Percentiles rank a stretch among this genome's conserved stretches.
phyloP scores from a whole-genome alignment of 2,113 vertebrate species.

The Psittacula cyanocephala region DNA sequence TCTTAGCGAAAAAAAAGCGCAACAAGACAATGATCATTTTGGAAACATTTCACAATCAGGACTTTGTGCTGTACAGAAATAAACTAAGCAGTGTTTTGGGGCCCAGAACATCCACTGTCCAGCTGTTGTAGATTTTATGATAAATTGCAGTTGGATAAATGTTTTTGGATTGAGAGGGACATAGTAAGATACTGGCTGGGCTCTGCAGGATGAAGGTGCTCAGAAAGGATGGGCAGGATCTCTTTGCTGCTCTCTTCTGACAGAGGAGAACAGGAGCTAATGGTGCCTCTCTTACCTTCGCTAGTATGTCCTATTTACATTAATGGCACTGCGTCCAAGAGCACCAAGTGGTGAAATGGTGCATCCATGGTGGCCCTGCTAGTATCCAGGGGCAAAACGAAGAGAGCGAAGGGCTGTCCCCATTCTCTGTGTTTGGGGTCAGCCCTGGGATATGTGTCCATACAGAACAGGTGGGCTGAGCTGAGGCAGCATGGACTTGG shows the following conservation, averaged over 20 bases:
- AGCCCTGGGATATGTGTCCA: fast-evolving
- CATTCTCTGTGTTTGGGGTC: not conserved
- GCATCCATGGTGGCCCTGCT: not conserved
- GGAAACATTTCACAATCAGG: conserved; percentile 20
- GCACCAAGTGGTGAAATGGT: not conserved
- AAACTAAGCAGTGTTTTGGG: not conserved
- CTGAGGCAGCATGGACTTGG: not conserved
- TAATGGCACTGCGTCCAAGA: not conserved
- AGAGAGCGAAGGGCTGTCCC: not conserved
- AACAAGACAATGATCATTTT: not conserved
- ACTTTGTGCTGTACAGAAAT: not conserved
- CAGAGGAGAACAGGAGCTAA: not conserved
- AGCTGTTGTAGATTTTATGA: conserved; percentile 7
- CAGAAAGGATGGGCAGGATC: not conserved
- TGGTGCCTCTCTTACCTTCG: not conserved
- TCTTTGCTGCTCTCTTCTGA: not conserved
- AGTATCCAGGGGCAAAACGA: not conserved
- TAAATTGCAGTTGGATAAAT: not conserved
- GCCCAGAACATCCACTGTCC: not conserved
- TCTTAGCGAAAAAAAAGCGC: conserved; percentile 22
- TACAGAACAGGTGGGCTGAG: not conserved
- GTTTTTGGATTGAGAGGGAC: not conserved
- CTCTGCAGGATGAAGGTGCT: not conserved
- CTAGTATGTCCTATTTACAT: not conserved
- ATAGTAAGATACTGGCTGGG: not conserved